These are phyloP conservation scores for Lagopus muta DNA, from an alignment of 2,113 vertebrate genomes.

Conservation along the genomic window DNA sequence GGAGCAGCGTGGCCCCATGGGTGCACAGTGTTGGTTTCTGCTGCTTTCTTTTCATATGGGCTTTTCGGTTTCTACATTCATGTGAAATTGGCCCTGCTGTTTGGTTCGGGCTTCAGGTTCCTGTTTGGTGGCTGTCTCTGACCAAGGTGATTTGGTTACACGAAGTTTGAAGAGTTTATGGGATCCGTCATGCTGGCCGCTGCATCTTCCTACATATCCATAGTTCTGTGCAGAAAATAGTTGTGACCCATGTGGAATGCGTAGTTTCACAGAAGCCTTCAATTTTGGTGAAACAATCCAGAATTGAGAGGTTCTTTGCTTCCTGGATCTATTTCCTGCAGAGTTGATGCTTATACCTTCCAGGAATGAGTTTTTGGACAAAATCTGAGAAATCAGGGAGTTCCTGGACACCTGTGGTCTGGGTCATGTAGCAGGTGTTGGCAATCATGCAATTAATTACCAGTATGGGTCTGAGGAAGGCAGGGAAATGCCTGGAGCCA, in stretches of 20 bases:
- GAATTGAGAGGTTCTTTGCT: neutral
- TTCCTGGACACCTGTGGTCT: neutral
- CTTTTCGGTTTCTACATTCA: neutral
- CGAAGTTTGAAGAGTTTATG: neutral
- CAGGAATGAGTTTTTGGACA: neutral
- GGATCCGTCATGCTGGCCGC: accelerated
- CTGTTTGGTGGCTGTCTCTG: neutral
- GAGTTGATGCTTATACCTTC: neutral
- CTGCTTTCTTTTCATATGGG: neutral
- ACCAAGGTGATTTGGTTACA: neutral
- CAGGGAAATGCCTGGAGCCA: neutral
- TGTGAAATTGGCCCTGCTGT: neutral
- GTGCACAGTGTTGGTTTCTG: neutral
- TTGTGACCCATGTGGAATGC: neutral
- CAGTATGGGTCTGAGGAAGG: neutral
- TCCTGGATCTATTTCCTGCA: neutral
- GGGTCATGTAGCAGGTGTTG: neutral
- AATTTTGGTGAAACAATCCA: neutral
- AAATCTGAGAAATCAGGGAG: neutral
- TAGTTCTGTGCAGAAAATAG: neutral
- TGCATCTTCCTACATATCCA: neutral
- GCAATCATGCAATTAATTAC: neutral
- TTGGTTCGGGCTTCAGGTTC: neutral
- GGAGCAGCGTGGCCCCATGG: neutral
- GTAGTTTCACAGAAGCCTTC: neutral